Percentiles rank a stretch among this genome's conserved stretches.
Conservation (phyloP, 2,113 vertebrate species). For the Anhinga anhinga region DNA sequence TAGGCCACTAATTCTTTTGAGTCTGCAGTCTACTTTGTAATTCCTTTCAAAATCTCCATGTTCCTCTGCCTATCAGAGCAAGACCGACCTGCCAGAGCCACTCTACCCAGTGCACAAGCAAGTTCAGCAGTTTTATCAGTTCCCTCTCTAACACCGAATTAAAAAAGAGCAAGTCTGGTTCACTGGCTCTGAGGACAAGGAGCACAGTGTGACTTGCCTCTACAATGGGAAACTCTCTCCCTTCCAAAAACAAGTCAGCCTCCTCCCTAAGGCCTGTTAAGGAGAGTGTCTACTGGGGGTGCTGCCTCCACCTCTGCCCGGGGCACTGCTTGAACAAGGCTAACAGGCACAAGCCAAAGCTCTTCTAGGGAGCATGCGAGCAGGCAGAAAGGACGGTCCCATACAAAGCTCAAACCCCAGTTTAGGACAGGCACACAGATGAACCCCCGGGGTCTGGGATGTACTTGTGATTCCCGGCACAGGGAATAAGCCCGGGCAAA, state of each 20-base stretch:
- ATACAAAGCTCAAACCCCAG: not conserved
- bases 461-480: fast-evolving
- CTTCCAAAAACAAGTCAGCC: not conserved
- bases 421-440: not conserved
- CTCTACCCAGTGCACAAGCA: not conserved
- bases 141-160: not conserved
- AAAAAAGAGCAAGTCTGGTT: not conserved
- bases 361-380: not conserved
- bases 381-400: not conserved
- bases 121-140: not conserved
- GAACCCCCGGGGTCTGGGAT: fast-evolving
- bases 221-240: not conserved
- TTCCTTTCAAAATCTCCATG: slow-evolving; percentile 13
- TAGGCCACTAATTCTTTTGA: slow-evolving; percentile 42
- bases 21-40: slow-evolving; percentile 19
- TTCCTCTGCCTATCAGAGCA: slow-evolving; percentile 20
- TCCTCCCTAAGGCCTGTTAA: not conserved
- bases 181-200: not conserved
- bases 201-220: not conserved
- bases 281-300: fast-evolving
- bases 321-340: not conserved
- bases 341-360: not conserved
- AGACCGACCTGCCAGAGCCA: not conserved
- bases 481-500: not conserved
- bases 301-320: fast-evolving